Conservation (phyloP, 1,140 invertebrate genomes). For the Drosophila simulans region DNA sequence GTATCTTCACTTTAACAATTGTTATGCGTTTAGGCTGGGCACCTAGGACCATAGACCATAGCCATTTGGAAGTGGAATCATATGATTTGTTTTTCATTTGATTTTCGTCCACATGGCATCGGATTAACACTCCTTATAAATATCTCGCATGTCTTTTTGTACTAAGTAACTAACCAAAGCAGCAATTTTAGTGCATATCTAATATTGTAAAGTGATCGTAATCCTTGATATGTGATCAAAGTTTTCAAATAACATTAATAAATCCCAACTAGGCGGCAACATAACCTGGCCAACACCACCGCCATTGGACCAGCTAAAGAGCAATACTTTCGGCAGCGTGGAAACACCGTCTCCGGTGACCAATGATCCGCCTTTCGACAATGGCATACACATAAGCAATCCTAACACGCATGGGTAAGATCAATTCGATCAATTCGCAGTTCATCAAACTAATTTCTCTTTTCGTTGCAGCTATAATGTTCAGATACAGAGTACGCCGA, state of each 20-base stretch:
- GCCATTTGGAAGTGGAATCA: neutral
- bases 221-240: neutral
- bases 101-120: constrained; percentile 6
- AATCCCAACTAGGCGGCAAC: constrained; percentile 64
- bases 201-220: constrained; percentile 52
- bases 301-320: constrained; percentile 79
- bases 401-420: constrained; percentile 83
- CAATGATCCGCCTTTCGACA: constrained; percentile 78
- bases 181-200: constrained; percentile 41
- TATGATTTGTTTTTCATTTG: neutral
- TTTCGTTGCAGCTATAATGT: constrained; percentile 73
- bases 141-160: constrained; percentile 69
- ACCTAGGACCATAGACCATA: constrained; percentile 31
- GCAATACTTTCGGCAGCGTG: constrained; percentile 81
- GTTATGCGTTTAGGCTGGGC: constrained; percentile 38
- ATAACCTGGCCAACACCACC: constrained; percentile 81
- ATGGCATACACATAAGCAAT: constrained; percentile 77
- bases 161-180: constrained; percentile 56
- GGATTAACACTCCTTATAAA: constrained; percentile 3
- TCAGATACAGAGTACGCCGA: constrained; percentile 82
- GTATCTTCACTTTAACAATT: constrained; percentile 3
- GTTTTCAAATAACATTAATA: neutral
- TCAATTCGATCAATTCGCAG: neutral
- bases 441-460: neutral
- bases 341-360: constrained; percentile 82